Evolutionary conservation across 92 coral and sea anemone genomes (phyloP).

Genomic region (Parazoanthus darwini): DNA sequence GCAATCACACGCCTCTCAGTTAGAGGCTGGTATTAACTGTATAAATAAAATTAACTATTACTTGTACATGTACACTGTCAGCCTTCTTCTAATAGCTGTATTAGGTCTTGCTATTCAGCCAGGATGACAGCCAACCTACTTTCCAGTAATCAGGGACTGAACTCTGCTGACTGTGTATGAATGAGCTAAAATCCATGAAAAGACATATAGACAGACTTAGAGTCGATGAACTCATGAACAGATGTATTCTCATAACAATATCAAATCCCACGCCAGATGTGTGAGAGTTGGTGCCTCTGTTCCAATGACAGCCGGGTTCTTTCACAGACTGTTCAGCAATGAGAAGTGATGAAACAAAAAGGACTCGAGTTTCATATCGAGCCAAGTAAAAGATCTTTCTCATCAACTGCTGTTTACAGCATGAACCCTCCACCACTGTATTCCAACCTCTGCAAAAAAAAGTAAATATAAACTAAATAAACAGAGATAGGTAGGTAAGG

Average conservation of each 20-base stretch:
- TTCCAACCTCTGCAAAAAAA: constrained; percentile 75
- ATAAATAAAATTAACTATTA: too few relatives aligned
- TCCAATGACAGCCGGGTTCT: neutral
- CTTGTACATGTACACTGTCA: too few relatives aligned
- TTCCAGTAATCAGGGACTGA: too few relatives aligned
- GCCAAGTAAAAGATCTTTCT: neutral
- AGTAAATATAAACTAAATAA: neutral
- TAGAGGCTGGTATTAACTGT: neutral
- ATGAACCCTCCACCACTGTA: constrained; percentile 93
- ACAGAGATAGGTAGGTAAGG: too few relatives aligned
- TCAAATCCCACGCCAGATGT: too few relatives aligned
- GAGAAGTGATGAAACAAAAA: neutral
- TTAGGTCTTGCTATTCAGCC: too few relatives aligned
- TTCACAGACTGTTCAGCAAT: neutral
- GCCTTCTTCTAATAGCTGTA: neutral
- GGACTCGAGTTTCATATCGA: neutral
- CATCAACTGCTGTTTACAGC: constrained; percentile 14
- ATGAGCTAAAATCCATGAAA: neutral
- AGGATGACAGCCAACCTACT: too few relatives aligned
- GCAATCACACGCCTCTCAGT: too few relatives aligned
- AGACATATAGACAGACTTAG: neutral
- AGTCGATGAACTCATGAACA: neutral
- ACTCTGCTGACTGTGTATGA: too few relatives aligned
- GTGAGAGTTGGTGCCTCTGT: neutral
- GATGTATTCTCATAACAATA: neutral